phyloP scores from a whole-genome alignment of 2,113 vertebrate genomes.

The Xenopus tropicalis region DNA sequence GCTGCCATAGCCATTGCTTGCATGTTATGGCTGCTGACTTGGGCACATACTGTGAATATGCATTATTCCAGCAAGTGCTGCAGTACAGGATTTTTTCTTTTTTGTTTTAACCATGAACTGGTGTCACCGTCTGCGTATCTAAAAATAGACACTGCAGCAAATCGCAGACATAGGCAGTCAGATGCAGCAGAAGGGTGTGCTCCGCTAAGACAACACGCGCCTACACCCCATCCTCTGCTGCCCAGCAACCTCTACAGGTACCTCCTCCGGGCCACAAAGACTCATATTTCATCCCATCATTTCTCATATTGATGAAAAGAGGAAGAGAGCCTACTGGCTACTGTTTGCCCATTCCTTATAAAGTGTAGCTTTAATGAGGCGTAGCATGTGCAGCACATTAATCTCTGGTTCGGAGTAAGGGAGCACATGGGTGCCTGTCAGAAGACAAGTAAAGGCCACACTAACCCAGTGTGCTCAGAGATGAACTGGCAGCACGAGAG shows the following conservation, averaged over 20 bases:
- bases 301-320: background rate
- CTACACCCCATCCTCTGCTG: background rate
- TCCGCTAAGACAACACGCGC: background rate
- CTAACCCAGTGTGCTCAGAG: too few relatives aligned
- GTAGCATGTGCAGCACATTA: background rate
- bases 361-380: background rate
- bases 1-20: too few relatives aligned
- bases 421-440: too few relatives aligned
- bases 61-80: slow-evolving; percentile 8
- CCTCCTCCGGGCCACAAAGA: background rate
- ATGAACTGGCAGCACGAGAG: too few relatives aligned
- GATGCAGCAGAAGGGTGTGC: slow-evolving; percentile 3
- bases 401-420: background rate
- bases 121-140: slow-evolving; percentile 9
- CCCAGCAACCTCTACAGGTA: background rate
- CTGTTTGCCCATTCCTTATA: background rate
- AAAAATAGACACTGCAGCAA: slow-evolving; percentile 39
- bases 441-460: too few relatives aligned
- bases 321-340: background rate
- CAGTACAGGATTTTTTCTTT: slow-evolving; percentile 5
- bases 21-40: too few relatives aligned
- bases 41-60: background rate
- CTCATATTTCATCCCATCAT: background rate
- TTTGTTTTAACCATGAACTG: slow-evolving; percentile 17
- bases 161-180: slow-evolving; percentile 6